Conservation (phyloP, 2,888 invertebrate genomes). For the Noctua janthina region DNA sequence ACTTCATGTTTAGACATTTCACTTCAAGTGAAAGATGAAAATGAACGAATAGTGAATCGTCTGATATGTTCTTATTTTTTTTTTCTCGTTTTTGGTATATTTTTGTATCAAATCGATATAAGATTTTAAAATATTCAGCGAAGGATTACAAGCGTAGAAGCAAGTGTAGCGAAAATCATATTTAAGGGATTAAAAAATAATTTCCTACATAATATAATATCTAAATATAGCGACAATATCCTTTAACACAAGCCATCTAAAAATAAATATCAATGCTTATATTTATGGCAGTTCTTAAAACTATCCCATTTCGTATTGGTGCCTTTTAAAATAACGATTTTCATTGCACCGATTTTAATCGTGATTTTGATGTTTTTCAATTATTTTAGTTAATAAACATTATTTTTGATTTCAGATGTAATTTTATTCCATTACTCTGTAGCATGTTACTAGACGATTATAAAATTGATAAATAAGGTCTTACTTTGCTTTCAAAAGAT, state of each 20-base stretch:
- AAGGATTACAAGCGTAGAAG: conserved; percentile 32
- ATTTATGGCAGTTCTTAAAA: conserved; percentile 77
- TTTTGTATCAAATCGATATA: conserved; percentile 64
- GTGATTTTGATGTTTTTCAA: conserved; percentile 3
- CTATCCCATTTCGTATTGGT: conserved; percentile 57
- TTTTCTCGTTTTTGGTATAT: background rate
- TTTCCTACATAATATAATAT: conserved; percentile 44
- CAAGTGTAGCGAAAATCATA: conserved; percentile 26
- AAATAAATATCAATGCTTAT: conserved; percentile 75
- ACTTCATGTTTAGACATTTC: background rate
- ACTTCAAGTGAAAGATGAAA: background rate
- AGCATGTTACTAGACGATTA: background rate
- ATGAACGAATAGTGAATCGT: background rate
- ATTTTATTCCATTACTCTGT: background rate
- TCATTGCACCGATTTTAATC: conserved; percentile 43
- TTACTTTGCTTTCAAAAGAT: background rate
- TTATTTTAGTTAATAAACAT: background rate
- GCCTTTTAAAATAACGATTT: conserved; percentile 51
- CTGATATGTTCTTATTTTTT: background rate
- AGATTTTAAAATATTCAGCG: conserved; percentile 36
- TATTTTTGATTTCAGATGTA: background rate
- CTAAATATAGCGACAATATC: conserved; percentile 55
- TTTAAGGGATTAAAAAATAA: conserved; percentile 1
- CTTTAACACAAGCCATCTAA: conserved; percentile 67
- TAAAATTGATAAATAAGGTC: background rate